phyloP scores from a whole-genome alignment of 2,797 vertebrate species.

The Oryzias sinensis region DNA sequence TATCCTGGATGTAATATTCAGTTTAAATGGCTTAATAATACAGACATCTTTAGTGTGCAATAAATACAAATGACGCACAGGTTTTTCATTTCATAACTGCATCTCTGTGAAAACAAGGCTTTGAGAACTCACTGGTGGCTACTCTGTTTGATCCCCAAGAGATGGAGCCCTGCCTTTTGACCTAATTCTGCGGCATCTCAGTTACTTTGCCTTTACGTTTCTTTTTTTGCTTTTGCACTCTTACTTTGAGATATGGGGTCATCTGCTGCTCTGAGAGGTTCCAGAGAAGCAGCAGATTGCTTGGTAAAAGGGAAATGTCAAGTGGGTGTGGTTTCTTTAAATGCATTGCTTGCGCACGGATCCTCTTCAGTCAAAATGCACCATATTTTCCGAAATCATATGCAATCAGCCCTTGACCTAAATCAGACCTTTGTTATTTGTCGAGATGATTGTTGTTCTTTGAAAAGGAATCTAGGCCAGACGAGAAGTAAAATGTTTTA shows the following conservation, averaged over 20 bases:
- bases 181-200: not conserved
- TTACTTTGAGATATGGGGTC: conserved; percentile 10
- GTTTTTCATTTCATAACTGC: conserved; percentile 1
- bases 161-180: conserved; percentile 23
- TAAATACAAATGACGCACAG: conserved; percentile 19
- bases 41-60: not conserved
- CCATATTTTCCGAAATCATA: not conserved
- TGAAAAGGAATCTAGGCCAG: not conserved
- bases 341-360: not conserved
- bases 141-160: conserved; percentile 1
- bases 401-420: not conserved
- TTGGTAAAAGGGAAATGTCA: conserved; percentile 35
- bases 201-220: conserved; percentile 8
- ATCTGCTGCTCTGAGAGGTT: conserved; percentile 10
- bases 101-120: not conserved
- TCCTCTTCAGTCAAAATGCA: not conserved
- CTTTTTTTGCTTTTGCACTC: not conserved
- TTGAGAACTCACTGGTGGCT: conserved; percentile 2
- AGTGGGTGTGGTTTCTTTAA: conserved; percentile 10
- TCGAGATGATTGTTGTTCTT: conserved; percentile 9
- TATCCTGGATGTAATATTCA: conserved; percentile 3
- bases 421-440: conserved; percentile 4
- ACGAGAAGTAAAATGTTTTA: not conserved
- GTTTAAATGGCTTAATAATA: not conserved
- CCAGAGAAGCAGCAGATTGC: conserved; percentile 3